Evolutionary conservation across 2,113 vertebrate genomes (phyloP), one percentile per base, ranked within the genome.

Genomic region (Pleuronectes platessa): DNA sequence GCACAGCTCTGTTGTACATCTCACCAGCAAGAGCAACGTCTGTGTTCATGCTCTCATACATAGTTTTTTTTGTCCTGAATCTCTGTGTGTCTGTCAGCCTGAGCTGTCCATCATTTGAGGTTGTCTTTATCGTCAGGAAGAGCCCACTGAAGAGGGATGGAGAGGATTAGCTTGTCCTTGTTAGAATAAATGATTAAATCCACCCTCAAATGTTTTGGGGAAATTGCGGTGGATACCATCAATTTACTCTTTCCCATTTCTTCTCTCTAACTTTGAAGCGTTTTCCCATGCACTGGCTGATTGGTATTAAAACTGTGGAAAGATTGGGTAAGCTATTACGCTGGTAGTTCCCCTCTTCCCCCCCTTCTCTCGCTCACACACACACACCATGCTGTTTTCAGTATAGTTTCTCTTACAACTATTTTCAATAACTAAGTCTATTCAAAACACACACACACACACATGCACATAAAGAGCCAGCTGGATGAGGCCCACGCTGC

Each of bases 401-500:
- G 68, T 78, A 73, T 70, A 76, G 68, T 62, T 84, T 82, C 70
- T 78, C 75, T 67, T 81, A 72, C 81, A 81, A 77, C 81, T 78
- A 85, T 62, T 86, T 84, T 83, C 70, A 88, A 78, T 68, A 83
- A 80, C 67, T 45, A 54, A 76, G n/a, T 71, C 35, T 61, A 58
- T 82, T 85, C 82, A 68, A 81, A 83, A 84, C 71, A 81, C 88
- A 84, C 71, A 81, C 88, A 85, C 88, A 84, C 71, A 81, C 88
- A 85, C 78, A 85, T 76, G 35, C 61, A 61, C 27, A 86, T 65
- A 78, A 71, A 89, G 83, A 91, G 77, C 88, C 88, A 89, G 86
- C 86, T 90, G 89, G 83, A 83, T 20, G 81, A 83, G 86, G 87
- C 85, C 89, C 90, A 89, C 78, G 86, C 89, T 63, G 72, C 92